Evolutionary conservation across 2,113 vertebrate genomes (phyloP), one percentile per base, ranked within the genome.

Genomic region (Lepus timidus): DNA sequence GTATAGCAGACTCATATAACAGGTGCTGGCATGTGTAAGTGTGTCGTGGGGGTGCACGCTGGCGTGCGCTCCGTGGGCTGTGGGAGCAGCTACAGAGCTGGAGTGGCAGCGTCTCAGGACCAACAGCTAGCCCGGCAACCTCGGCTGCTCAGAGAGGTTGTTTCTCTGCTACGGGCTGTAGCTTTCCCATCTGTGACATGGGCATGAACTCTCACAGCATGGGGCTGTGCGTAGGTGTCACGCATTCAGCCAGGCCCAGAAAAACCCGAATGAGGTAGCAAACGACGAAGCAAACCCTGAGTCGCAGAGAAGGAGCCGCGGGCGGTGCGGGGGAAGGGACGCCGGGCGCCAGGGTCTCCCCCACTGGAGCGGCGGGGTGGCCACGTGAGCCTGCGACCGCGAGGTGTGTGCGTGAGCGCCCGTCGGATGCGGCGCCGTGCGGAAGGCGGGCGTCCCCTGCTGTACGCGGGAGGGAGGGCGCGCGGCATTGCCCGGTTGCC

Each of bases 401-500:
- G 79, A 29, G 33, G 51, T 7, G 51, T 27, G 31, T 14, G 11
- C 22, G 0, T 25, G 17, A 1, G 67, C 12, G 44, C 49, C 78
- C 27, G 4, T 12, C 22, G 1, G n/a, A 22, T 36, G 80, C 74
- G 4, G 61, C 51, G 65, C 27, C 6, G 0, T 8, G 22, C 44
- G 9, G 94, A 71, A 80, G 93, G 94, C 80, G 13, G 73, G 85
- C 85, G 84, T 71, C 88, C 90, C 73, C 95, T 89, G 94, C 81
- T 64, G 95, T 90, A 64, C 19, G 22, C 3, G 2, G 87, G 78
- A 85, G 87, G 64, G 91, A 91, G 96, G 91, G 88, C 82, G 96
- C 70, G 12, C 92, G 87, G 97, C 98, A 95, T 98, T 97, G 95
- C 95, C 91, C 71, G 27, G 98, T 98, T 98, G 97, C 97, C 96